Evolutionary conservation across 2,113 vertebrate genomes (phyloP).

Genomic region (Syngnathoides biaculeatus): DNA sequence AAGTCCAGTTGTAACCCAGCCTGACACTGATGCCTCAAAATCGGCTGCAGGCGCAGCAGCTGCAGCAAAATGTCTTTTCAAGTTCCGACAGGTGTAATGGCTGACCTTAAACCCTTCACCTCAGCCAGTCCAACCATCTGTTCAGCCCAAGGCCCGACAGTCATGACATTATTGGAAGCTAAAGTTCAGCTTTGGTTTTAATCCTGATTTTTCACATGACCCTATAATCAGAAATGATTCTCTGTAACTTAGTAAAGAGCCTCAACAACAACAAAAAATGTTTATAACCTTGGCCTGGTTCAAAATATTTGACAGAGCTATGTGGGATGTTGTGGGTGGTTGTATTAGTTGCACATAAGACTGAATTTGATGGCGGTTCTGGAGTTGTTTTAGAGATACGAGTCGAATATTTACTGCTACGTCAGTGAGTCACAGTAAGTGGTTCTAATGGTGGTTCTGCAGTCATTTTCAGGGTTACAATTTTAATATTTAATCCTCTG

Average conservation of each 20-base stretch:
- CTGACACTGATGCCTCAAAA: slow-evolving; percentile 9
- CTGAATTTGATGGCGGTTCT: slow-evolving; percentile 7
- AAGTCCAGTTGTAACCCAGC: slow-evolving; percentile 21
- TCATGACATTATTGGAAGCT: slow-evolving; percentile 34
- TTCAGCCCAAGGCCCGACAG: slow-evolving; percentile 22
- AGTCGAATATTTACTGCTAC: slow-evolving; percentile 16
- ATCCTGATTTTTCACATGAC: neutral
- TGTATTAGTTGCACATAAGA: slow-evolving; percentile 3
- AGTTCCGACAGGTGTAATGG: slow-evolving; percentile 35
- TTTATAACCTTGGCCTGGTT: slow-evolving; percentile 42
- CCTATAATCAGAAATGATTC: neutral
- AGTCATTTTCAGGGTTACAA: slow-evolving; percentile 6
- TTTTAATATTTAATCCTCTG: slow-evolving; percentile 15
- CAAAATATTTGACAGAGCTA: slow-evolving; percentile 37
- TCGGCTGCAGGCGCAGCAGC: slow-evolving; percentile 36
- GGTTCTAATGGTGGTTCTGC: too few relatives aligned
- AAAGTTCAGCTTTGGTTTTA: slow-evolving; percentile 16
- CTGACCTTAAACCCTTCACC: slow-evolving; percentile 47
- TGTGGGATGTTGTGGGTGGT: slow-evolving; percentile 28
- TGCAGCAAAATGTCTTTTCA: slow-evolving; percentile 41
- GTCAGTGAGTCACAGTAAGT: neutral
- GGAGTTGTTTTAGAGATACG: slow-evolving; percentile 8
- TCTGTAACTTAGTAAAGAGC: slow-evolving; percentile 2
- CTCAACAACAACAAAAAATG: slow-evolving; percentile 7
- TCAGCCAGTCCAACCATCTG: slow-evolving; percentile 39